Evolutionary conservation across 2,888 invertebrate genomes (phyloP), one percentile per base, ranked within the genome.

Genomic region (Drosophila kokeensis): DNA sequence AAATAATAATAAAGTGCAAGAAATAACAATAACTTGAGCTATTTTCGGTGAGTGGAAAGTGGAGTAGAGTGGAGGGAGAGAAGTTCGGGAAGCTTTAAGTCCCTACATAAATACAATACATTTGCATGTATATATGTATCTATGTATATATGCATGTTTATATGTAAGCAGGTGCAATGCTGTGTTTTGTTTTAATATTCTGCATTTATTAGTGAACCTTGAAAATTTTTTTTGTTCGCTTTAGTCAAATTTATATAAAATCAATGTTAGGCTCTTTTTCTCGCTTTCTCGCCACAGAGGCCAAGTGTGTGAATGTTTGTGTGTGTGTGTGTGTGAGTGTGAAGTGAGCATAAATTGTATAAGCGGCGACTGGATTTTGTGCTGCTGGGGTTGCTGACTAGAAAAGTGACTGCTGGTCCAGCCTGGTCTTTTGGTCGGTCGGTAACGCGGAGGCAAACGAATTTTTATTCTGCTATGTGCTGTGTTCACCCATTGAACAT

Each of bases 261-360:
- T 89, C 89, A 85, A 89, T 85, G 82, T 57, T 67, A 38, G 45
- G 69, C 69, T 87, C 81, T 82, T 67, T 73, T 69, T 69, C 65
- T 70, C n/a, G 30, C 67, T 73, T 67, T 69, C 63, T 68, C 21
- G 30, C 65, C 34, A 24, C 73, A 53, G 59, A 30, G 38, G 42
- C 27, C 29, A 40, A 40, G 21, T n/a, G 11, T 40, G 18, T 59
- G 45, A 15, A 18, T n/a, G 52, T 30, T 21, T 27, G 21, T 50
- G 34, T 27, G n/a, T 50, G 21, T 24, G 18, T 50, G 34, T 11
- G 15, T 40, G 18, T 32, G 15, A 45, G 21, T 45, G 4, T 45
- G 45, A 24, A 45, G 21, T 45, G 21, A 45, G 50, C 27, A 54
- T 48, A 32, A 45, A 52, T 77, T 77, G 75, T 78, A 32, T 73